phyloP scores from a whole-genome alignment of 2,888 invertebrate species.

The Drosophila niveifrons region DNA sequence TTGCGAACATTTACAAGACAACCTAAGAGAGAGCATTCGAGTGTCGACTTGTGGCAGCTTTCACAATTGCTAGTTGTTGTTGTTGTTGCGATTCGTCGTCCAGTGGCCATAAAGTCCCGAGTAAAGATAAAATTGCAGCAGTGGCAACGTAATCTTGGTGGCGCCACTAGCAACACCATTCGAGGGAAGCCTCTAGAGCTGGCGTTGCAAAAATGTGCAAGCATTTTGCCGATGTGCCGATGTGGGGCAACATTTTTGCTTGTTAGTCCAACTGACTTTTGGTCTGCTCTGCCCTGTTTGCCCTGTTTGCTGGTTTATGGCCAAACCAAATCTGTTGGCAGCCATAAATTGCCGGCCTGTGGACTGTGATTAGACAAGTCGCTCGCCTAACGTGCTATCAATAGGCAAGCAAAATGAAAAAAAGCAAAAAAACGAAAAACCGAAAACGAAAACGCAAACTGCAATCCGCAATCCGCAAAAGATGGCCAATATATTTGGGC shows the following conservation, averaged over 20 bases:
- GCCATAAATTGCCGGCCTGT: conserved; percentile 62
- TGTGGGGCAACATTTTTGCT: conserved; percentile 71
- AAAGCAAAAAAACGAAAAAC: background rate
- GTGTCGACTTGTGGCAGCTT: conserved; percentile 15
- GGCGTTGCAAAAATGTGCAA: conserved; percentile 49
- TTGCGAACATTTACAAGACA: background rate
- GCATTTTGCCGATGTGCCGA: conserved; percentile 33
- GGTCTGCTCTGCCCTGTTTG: conserved; percentile 41
- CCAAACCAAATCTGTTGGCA: conserved; percentile 62
- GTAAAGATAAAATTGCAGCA: conserved; percentile 75
- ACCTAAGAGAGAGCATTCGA: conserved; percentile 44
- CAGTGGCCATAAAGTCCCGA: conserved; percentile 63
- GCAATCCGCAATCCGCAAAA: conserved; percentile 45
- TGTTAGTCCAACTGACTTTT: conserved; percentile 65
- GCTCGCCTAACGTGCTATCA: conserved; percentile 57
- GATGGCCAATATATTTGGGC: conserved; percentile 44
- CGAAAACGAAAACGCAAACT: background rate
- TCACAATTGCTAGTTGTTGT: conserved; percentile 36
- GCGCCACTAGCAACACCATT: conserved; percentile 61
- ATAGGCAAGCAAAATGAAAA: conserved; percentile 38
- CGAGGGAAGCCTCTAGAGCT: conserved; percentile 52
- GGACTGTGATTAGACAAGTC: conserved; percentile 73
- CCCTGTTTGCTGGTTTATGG: conserved; percentile 23
- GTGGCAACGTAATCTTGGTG: conserved; percentile 63
- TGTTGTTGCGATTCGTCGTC: conserved; percentile 52